Base-by-base conservation (phyloP, 2,797 vertebrate genomes). In the Hipposideros larvatus region DNA sequence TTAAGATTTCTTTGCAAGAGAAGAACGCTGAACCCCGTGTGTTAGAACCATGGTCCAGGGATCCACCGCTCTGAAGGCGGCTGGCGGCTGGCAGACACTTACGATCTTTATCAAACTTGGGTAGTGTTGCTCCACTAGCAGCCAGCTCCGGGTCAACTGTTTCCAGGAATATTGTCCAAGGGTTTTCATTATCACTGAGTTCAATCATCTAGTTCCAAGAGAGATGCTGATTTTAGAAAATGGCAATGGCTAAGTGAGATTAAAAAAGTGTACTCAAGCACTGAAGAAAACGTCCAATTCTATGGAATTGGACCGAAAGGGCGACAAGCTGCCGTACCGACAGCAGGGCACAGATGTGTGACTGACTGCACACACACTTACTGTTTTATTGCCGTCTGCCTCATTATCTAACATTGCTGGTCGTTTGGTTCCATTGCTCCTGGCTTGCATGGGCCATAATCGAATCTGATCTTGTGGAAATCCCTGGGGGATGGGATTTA, bases 71-170 rank as follows among this genome's bases (percentile, higher is more conserved):
- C 80, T 59, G 26, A 18, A 24, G 26, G 55, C 16, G 57, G 89
- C 21, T 9, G 26, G 68, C 14, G 3, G 31, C 48, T 26, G 0
- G 82, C 24, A 71, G 78, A 93, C 86, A 99, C 99, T 99, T 98
- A 99, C 99, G 99, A 98, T 99, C 99, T 99, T 99, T 99, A 99
- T 99, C 99, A 97, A 99, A 99, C 98, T 99, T 99, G 98, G 99
- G 99, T 98, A 99, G 99, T 11, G 99, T 99, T 91, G 99, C 99
- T 89, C 99, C 99, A 28, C 99, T 99, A 98, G 99, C 99, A 7
- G 99, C 99, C 99, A 99, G 98, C 98, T 99, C 99, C 55, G 99
- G 99, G 98, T 99, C 99, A 94, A 99, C 99, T 0, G 99, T 99
- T 98, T 99, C 99, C 98, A 99, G 99, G 98, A 99, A 99, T 99